phyloP scores from a whole-genome alignment of 2,888 invertebrate species.

The Eristalinus sepulchralis region DNA sequence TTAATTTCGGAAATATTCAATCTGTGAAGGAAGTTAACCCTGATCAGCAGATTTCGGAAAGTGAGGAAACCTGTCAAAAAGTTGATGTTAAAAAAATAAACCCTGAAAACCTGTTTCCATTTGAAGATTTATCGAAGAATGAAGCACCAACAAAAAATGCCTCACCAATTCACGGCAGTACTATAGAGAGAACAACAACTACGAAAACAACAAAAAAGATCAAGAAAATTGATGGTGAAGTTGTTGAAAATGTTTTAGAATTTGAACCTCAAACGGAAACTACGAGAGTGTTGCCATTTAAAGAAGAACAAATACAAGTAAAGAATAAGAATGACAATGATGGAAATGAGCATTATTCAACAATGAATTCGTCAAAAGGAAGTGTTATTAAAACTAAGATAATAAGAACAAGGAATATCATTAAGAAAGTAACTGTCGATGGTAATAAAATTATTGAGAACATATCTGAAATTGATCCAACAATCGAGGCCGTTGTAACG shows the following conservation, averaged over 20 bases:
- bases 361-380: background rate
- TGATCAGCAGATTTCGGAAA: background rate
- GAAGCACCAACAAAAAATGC: too few species aligned
- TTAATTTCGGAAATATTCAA: too few species aligned
- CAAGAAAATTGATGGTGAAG: constrained; percentile 74
- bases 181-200: background rate
- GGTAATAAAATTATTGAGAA: constrained; percentile 76
- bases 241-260: constrained; percentile 57
- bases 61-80: background rate
- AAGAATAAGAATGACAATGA: background rate
- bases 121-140: background rate
- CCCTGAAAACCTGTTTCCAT: background rate
- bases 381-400: background rate
- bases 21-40: too few species aligned
- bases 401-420: constrained; percentile 53
- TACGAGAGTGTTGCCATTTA: background rate
- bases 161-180: background rate
- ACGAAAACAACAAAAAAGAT: background rate
- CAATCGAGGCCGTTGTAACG: constrained; percentile 38
- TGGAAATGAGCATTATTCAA: background rate
- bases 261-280: constrained; percentile 5
- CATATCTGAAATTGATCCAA: constrained; percentile 61
- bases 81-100: background rate
- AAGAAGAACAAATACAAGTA: background rate
- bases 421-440: constrained; percentile 5